These are phyloP conservation scores for Diplosoma virens DNA, from an alignment of 23 tunicate species.

Conservation along the genomic window DNA sequence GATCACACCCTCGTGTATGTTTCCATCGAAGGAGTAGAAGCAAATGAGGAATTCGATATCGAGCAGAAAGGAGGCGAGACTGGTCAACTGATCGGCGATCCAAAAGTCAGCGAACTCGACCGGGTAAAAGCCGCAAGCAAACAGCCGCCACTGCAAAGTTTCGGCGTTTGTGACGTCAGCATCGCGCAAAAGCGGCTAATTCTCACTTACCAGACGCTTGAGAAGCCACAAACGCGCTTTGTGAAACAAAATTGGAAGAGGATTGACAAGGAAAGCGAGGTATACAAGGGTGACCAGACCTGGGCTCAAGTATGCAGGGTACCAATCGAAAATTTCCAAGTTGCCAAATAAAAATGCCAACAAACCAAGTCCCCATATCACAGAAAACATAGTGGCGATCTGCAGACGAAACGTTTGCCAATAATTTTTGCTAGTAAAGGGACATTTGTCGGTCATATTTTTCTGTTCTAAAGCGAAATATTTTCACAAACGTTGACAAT, in stretches of 20 bases:
- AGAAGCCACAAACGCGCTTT: constrained; percentile 89
- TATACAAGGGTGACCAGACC: constrained; percentile 50
- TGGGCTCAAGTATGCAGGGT: constrained; percentile 75
- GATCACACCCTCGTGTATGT: constrained; percentile 64
- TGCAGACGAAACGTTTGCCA: neutral
- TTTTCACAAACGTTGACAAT: too few relatives aligned
- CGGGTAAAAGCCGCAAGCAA: constrained; percentile 91
- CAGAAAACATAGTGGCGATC: constrained; percentile 58
- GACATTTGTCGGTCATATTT: too few relatives aligned
- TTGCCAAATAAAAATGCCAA: constrained; percentile 53
- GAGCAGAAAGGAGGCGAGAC: constrained; percentile 56
- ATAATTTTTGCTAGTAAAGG: too few relatives aligned
- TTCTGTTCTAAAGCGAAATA: too few relatives aligned
- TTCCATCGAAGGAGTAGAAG: constrained; percentile 67
- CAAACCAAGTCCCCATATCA: constrained; percentile 70
- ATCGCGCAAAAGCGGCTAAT: neutral
- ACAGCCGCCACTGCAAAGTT: constrained; percentile 65
- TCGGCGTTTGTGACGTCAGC: neutral
- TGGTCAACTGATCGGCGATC: constrained; percentile 96
- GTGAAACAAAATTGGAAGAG: constrained; percentile 82
- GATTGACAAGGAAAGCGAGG: constrained; percentile 67
- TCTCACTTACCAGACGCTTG: constrained; percentile 52
- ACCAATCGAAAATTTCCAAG: constrained; percentile 11
- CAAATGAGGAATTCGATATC: constrained; percentile 86
- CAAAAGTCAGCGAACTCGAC: constrained; percentile 99